A percentile compares a stretch with the other conserved stretches of the same genome.
Evolutionary conservation across 2,113 vertebrate species (phyloP).

Genomic region (Sceloporus tristichus): DNA sequence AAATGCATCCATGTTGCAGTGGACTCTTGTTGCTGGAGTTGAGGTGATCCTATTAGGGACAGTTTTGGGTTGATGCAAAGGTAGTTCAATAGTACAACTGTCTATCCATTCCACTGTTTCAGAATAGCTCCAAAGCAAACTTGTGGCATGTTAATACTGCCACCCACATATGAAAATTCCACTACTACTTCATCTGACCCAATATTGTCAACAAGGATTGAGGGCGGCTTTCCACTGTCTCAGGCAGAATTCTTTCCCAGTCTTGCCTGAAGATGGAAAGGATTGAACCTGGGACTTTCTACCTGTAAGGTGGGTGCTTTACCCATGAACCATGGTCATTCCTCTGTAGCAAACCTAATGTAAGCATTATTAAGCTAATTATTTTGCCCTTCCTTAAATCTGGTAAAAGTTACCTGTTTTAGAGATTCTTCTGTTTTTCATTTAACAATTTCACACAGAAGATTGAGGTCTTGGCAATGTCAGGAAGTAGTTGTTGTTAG

Average conservation of each 20-base stretch:
- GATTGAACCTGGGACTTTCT: too few relatives aligned
- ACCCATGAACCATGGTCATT: too few relatives aligned
- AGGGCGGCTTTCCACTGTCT: too few relatives aligned
- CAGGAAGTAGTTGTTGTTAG: too few relatives aligned
- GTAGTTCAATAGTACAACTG: conserved; percentile 68
- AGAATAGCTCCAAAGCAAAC: conserved; percentile 68
- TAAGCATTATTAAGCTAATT: too few relatives aligned
- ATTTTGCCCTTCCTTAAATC: neutral
- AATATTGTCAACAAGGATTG: too few relatives aligned
- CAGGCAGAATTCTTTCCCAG: too few relatives aligned
- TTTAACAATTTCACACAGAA: neutral
- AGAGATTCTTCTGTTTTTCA: neutral
- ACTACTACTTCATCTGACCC: too few relatives aligned
- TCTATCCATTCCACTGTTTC: conserved; percentile 77
- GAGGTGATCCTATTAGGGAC: conserved; percentile 71
- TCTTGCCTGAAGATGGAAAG: too few relatives aligned
- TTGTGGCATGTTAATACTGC: neutral
- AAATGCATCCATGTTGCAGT: neutral
- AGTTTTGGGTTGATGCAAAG: conserved; percentile 74
- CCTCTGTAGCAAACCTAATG: too few relatives aligned
- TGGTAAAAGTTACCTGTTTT: neutral
- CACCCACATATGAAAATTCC: too few relatives aligned
- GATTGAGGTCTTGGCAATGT: neutral
- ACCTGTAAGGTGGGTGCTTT: too few relatives aligned
- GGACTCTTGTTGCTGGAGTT: conserved; percentile 58